Conservation (phyloP, 2,113 vertebrate genomes). For the Xiphophorus hellerii region DNA sequence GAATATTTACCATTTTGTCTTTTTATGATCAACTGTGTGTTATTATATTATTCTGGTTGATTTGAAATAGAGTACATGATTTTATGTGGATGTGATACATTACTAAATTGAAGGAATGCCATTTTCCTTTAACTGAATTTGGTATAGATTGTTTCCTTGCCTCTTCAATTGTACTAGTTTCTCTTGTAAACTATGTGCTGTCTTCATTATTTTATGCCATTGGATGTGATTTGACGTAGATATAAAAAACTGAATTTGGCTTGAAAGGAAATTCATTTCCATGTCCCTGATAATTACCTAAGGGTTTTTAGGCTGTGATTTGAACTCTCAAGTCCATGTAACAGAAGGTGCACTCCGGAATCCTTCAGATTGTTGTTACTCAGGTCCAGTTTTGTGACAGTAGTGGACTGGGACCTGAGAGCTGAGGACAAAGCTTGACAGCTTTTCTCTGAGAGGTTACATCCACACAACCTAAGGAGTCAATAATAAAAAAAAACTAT, state of each 20-base stretch:
- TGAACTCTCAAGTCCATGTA: neutral
- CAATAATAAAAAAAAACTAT: neutral
- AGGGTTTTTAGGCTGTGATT: neutral
- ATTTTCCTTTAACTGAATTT: neutral
- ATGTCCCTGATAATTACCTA: neutral
- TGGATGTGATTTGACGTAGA: neutral
- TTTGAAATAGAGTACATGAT: no score
- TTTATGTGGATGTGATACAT: no score
- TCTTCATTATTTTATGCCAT: neutral
- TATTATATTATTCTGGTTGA: no score
- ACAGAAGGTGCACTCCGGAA: neutral
- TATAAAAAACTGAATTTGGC: neutral
- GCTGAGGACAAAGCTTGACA: neutral
- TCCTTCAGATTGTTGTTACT: neutral
- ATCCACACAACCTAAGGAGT: neutral
- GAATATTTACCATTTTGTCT: no score
- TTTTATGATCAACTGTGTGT: no score
- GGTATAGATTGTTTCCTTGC: neutral
- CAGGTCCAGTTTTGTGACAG: neutral
- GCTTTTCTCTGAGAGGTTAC: neutral
- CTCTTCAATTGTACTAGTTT: neutral
- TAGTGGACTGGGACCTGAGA: neutral
- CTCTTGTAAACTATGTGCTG: neutral
- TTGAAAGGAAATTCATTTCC: neutral
- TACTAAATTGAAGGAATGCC: no score